Evolutionary conservation across 2,888 invertebrate genomes (phyloP), one percentile per base, ranked within the genome.

Genomic region (Syritta pipiens): DNA sequence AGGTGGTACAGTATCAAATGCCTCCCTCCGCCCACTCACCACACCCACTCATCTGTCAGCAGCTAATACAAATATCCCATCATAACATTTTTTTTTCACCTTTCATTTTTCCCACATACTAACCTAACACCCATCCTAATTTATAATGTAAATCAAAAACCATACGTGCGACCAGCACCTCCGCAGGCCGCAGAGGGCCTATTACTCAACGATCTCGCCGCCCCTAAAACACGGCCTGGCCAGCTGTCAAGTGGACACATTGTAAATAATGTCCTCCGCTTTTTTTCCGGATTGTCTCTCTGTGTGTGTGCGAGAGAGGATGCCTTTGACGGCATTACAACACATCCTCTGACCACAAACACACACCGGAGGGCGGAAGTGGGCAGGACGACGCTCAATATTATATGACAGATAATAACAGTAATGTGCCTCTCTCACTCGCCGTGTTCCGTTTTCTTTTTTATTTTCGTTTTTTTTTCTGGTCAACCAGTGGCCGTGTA

Each of bases 371-470:
- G 7, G 14, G 22, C 37, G 6, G 22, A 35, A 22, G 14, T 20
- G 10, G 22, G 19, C 9, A 4, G 20, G 12, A 10, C 51, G 10
- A 10, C 51, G 22, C 14, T 53, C 35, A 22, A 53, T 53, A 35
- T 53, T 53, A 53, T 32, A 53, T 53, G 53, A 37, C 35, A 53
- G 53, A 53, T 53, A 53, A 53, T 53, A 53, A 53, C 53, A 53
- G 35, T 53, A 53, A 53, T 53, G 53, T 12, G 24, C 35, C 12
- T n/a, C n/a, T n/a, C n/a, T n/a, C n/a, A n/a, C n/a, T n/a, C n/a
- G n/a, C n/a, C n/a, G n/a, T n/a, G n/a, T n/a, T n/a, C n/a, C n/a
- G n/a, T n/a, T n/a, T n/a, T n/a, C n/a, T n/a, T n/a, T n/a, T n/a
- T n/a, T n/a, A n/a, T 20, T 53, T 53, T 32, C 20, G 28, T 48